phyloP scores from a whole-genome alignment of 2,113 vertebrate species.

The Coreoperca whiteheadi region DNA sequence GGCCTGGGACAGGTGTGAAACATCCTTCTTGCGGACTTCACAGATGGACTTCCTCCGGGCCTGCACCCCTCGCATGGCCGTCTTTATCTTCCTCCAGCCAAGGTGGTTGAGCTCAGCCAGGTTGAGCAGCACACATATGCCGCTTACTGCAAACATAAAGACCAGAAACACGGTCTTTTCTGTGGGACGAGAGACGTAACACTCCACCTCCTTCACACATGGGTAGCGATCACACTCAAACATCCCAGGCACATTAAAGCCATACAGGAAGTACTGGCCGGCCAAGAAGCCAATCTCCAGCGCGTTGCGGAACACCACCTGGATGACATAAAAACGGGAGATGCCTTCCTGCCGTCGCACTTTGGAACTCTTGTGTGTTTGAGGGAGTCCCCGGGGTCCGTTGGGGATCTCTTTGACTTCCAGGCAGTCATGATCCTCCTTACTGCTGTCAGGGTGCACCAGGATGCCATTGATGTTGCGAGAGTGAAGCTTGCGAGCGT shows the following conservation, averaged over 20 bases:
- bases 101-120: constrained; percentile 93
- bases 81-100: constrained; percentile 92
- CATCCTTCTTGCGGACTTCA: constrained; percentile 87
- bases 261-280: constrained; percentile 92
- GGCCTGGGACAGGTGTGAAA: constrained; percentile 83
- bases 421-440: constrained; percentile 85
- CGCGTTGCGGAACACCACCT: constrained; percentile 91
- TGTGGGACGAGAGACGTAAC: constrained; percentile 91
- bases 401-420: constrained; percentile 88
- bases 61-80: constrained; percentile 87
- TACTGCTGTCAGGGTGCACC: constrained; percentile 82
- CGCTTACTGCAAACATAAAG: constrained; percentile 94
- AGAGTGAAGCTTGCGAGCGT: constrained; percentile 78
- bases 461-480: constrained; percentile 86
- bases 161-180: constrained; percentile 92
- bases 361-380: constrained; percentile 82
- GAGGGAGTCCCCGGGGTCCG: constrained; percentile 76
- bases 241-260: constrained; percentile 90
- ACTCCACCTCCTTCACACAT: constrained; percentile 92
- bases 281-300: constrained; percentile 91
- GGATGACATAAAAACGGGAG: constrained; percentile 92
- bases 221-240: constrained; percentile 92
- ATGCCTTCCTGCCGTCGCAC: constrained; percentile 87
- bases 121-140: constrained; percentile 92
- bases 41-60: constrained; percentile 88